phyloP scores from a whole-genome alignment of 2,888 invertebrate genomes.

The Sussaba pulchella region DNA sequence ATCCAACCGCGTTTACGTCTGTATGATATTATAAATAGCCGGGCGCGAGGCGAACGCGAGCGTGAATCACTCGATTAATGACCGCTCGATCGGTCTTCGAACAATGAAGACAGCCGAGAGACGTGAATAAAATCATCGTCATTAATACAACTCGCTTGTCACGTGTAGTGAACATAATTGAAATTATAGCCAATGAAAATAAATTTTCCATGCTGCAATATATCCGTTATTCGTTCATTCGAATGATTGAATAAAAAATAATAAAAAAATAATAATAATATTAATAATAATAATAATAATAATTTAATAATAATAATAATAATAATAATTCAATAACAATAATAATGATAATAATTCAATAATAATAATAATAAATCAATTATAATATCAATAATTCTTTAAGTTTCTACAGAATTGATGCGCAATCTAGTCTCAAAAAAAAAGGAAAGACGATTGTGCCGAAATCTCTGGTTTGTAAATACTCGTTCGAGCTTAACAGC shows the following conservation, averaged over 20 bases:
- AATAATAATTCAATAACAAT: no score
- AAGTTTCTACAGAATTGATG: no score
- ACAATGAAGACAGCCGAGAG: background rate
- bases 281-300: background rate
- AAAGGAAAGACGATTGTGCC: no score
- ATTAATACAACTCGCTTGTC: constrained; percentile 8
- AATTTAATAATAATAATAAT: background rate
- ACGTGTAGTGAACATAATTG: constrained; percentile 11
- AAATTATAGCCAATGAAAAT: background rate
- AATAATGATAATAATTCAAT: no score
- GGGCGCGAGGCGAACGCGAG: constrained; percentile 52
- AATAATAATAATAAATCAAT: no score
- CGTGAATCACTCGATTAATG: constrained; percentile 67
- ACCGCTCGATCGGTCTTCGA: constrained; percentile 53
- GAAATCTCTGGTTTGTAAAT: no score
- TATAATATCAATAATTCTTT: no score
- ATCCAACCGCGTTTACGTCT: constrained; percentile 45
- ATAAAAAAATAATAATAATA: background rate
- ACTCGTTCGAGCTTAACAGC: background rate
- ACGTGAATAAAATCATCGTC: background rate
- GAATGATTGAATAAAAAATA: no score
- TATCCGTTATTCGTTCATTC: no score
- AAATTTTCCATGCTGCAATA: no score
- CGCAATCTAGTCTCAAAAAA: no score
- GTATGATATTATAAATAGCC: constrained; percentile 63